A percentile compares a stretch with the other conserved stretches of the same genome.
These are phyloP conservation scores for Polyodon spathula DNA, from an alignment of 2,113 vertebrate genomes.

Conservation along the genomic window DNA sequence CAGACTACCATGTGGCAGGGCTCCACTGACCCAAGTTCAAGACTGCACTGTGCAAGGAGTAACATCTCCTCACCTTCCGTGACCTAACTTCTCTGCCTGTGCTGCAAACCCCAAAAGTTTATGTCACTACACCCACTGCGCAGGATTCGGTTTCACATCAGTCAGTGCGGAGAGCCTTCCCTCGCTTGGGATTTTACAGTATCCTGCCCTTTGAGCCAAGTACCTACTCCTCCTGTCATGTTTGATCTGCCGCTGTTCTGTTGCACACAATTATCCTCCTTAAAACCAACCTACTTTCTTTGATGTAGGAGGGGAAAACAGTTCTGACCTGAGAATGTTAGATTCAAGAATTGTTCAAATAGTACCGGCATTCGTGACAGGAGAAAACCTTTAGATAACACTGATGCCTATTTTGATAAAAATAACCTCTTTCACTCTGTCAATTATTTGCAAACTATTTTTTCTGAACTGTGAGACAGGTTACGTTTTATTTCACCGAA, in stretches of 20 bases:
- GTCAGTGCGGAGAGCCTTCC: no score
- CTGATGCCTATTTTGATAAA: not conserved
- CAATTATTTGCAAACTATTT: no score
- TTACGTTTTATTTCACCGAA: no score
- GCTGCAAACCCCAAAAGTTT: not conserved
- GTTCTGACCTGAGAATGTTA: slow-evolving; percentile 10
- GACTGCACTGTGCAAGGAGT: slow-evolving; percentile 36
- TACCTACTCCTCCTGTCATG: not conserved
- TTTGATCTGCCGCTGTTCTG: slow-evolving; percentile 37
- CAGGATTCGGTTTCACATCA: no score
- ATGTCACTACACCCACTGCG: no score
- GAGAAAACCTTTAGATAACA: not conserved
- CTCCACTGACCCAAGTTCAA: slow-evolving; percentile 49
- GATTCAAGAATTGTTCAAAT: not conserved
- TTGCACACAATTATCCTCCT: slow-evolving; percentile 11
- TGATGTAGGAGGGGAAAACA: slow-evolving; percentile 27
- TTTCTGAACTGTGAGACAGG: no score
- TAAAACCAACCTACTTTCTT: slow-evolving; percentile 23
- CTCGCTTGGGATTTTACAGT: no score
- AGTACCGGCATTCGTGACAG: not conserved
- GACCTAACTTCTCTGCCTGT: not conserved
- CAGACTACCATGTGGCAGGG: no score
- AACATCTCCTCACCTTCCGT: slow-evolving; percentile 32
- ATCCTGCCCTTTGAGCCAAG: no score
- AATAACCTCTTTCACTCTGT: no score